Base-by-base conservation (phyloP, 2,797 vertebrate species). In the Cephalopachus bancanus region DNA sequence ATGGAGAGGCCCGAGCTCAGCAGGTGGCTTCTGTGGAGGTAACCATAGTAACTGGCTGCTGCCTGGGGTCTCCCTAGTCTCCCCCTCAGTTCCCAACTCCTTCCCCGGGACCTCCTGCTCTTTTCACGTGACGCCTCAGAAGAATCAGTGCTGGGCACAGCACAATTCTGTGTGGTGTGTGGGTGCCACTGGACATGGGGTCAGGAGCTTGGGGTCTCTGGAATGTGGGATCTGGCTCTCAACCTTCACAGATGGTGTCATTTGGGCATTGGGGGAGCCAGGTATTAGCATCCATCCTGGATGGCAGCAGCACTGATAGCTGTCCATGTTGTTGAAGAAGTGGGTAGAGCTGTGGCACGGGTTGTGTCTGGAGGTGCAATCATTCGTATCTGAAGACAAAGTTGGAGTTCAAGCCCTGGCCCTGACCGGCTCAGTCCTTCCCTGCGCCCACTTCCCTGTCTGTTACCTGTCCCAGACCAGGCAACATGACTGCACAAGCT, bases 371-470 rank as follows among this genome's bases (percentile, higher is more conserved):
- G 20, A 83, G 15, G 5, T 4, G 14, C 96, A 97, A 69, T 97
- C 97, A 30, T 98, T 80, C 83, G 96, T 89, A 33, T 97, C 97
- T 97, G 96, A 51, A 55, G 93, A 97, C 85, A 92, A 93, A 93
- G 62, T 14, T 37, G 79, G 93, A 55, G 22, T 16, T 97, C 64
- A 95, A 30, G 2, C 14, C 30, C 75, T 22, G 53, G 19, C 55
- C 59, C 44, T 1, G 17, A 60, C 53, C 9, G 1, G 67, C 49
- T 26, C n/a, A 14, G 30, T 8, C 2, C 1, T 33, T 1, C 51
- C 72, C 74, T 19, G 60, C 2, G 0, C 28, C 22, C 59, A 0
- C 2, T 53, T n/a, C 37, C 55, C 37, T 5, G 1, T 55, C 55
- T 81, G 30, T 74, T 89, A 37, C 30, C n/a, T 30, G 22, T 53